phyloP scores from a whole-genome alignment of 2,113 vertebrate genomes.

The Bubo scandiacus region DNA sequence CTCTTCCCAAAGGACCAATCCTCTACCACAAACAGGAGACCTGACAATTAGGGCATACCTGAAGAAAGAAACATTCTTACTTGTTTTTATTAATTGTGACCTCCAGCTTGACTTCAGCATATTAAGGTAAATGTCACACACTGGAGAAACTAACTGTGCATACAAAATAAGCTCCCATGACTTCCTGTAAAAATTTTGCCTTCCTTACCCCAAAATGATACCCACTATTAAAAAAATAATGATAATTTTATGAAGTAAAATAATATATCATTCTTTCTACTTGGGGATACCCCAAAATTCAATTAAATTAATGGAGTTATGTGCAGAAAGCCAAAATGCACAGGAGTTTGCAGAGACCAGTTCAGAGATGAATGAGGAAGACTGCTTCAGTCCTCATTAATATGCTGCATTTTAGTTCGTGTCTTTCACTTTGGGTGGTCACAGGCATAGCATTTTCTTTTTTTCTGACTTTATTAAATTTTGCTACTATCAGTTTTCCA shows the following conservation, averaged over 20 bases:
- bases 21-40: not conserved
- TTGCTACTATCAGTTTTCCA: not conserved
- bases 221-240: not conserved
- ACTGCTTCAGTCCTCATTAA: not conserved
- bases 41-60: not conserved
- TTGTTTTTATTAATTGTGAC: not conserved
- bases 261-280: not conserved
- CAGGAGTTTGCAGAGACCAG: not conserved
- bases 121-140: not conserved
- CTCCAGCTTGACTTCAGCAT: not conserved
- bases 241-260: not conserved
- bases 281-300: not conserved
- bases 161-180: not conserved
- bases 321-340: not conserved
- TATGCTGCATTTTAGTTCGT: not conserved
- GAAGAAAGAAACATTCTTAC: not conserved
- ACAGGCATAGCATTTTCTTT: not conserved
- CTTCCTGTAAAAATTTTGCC: not conserved
- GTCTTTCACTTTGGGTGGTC: not conserved
- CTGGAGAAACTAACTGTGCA: not conserved
- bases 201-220: not conserved
- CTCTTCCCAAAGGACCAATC: not conserved
- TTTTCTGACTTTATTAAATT: not conserved
- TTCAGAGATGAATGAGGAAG: not conserved
- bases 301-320: not conserved